Base-by-base conservation (phyloP, 1,140 invertebrate genomes). In the Tetramorium simillimum region DNA sequence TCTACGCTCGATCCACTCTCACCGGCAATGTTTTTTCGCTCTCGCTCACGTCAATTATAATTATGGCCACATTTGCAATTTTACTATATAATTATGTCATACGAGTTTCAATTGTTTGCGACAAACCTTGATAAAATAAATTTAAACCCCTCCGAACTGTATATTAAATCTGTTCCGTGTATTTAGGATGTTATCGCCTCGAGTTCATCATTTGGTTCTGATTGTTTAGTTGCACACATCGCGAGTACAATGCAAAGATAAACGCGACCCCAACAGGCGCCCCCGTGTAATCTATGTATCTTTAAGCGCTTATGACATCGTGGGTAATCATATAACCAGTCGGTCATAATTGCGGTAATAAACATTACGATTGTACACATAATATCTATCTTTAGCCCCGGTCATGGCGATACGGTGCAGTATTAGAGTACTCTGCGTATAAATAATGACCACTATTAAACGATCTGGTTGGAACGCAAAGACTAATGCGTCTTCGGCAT, bases 381-480 rank as follows among this genome's bases (percentile, higher is more conserved):
- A 84, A 84, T 84, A 84, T 84, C 80, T 84, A 84, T 84, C 80
- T 84, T 82, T 84, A 84, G 85, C 63, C 43, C 62, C 75, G 82
- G 82, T 90, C 86, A 88, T 76, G 89, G 89, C 86, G 89, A 90
- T 88, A 90, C 46, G 63, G 73, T 60, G 70, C 78, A 69, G 87
- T 86, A 91, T 90, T 91, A 90, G 87, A 73, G 86, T 85, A 88
- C 77, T 63, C 58, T 5, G 28, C 58, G 56, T 58, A 90, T 90
- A 89, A 91, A 63, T 88, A 86, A 91, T 91, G 88, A 85, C 73
- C 78, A 80, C 91, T 88, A 92, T 92, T 92, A 92, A 90, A 87
- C 86, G 90, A 91, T 90, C 90, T 92, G 89, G 88, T 91, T 92
- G 85, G 88, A 88, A 75, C 89, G 85, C 77, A 89, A 88, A 86